phyloP scores from a whole-genome alignment of 2,113 vertebrate genomes.

The Synodontis membranacea region DNA sequence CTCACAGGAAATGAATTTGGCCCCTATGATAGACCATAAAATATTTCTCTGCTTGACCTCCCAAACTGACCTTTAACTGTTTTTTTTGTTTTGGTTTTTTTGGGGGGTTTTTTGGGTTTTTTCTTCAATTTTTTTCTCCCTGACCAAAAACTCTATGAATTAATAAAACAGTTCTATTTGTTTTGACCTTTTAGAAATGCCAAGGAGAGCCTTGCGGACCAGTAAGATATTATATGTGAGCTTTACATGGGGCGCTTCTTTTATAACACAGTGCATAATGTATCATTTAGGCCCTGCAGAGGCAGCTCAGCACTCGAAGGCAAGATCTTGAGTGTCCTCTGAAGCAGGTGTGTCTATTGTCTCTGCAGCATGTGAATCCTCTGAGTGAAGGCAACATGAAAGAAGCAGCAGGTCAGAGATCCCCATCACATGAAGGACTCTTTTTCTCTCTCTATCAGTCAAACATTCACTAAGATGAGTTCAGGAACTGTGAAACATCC shows the following conservation, averaged over 20 bases:
- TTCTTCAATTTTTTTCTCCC: background rate
- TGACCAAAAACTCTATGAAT: conserved; percentile 10
- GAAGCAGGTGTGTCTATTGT: conserved; percentile 77
- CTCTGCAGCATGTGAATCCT: conserved; percentile 41
- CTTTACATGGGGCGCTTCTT: background rate
- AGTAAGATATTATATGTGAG: background rate
- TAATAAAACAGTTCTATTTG: conserved; percentile 5
- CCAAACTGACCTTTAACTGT: conserved; percentile 5
- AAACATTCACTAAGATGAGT: background rate
- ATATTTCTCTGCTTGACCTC: background rate
- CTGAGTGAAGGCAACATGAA: conserved; percentile 10
- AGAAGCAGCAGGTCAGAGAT: conserved; percentile 31
- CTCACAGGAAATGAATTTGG: conserved; percentile 21
- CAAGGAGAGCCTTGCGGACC: background rate
- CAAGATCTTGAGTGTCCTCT: conserved; percentile 70
- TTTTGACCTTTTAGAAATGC: conserved; percentile 20
- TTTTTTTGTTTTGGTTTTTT: background rate
- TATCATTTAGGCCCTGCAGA: conserved; percentile 70
- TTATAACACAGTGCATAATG: background rate
- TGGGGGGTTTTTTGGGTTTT: background rate
- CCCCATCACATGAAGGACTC: background rate
- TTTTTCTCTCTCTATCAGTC: background rate
- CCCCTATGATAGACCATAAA: conserved; percentile 4
- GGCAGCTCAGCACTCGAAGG: conserved; percentile 77
- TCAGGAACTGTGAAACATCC: background rate